Evolutionary conservation across 2,113 vertebrate genomes (phyloP).

Genomic region (Butastur rufipennis): DNA sequence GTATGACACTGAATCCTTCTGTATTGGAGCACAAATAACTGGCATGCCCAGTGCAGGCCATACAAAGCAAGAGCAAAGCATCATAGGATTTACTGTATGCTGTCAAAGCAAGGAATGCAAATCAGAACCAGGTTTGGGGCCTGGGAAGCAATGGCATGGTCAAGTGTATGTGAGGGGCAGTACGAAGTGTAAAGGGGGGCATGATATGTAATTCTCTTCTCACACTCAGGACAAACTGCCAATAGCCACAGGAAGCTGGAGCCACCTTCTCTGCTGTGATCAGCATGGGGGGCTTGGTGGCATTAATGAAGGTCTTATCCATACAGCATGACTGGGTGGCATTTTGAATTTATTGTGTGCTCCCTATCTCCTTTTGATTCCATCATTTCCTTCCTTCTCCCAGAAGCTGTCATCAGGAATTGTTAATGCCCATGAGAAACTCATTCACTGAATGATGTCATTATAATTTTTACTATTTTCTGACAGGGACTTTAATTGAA

Average conservation of each 20-base stretch:
- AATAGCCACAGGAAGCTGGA: not conserved
- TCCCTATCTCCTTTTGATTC: not conserved
- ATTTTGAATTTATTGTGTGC: not conserved
- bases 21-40: not conserved
- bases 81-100: not conserved
- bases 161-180: not conserved
- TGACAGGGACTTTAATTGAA: not conserved
- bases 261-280: not conserved
- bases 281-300: rapidly evolving
- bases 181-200: not conserved
- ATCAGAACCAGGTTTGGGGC: not conserved
- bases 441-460: not conserved
- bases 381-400: not conserved
- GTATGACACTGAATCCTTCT: not conserved
- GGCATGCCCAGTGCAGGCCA: no score
- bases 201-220: not conserved
- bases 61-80: not conserved
- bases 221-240: not conserved
- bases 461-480: not conserved
- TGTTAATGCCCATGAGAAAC: not conserved
- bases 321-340: not conserved
- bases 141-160: not conserved
- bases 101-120: not conserved
- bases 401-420: not conserved
- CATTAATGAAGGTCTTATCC: not conserved